Conservation (phyloP, 2,113 vertebrate species). For the Campylorhamphus procurvoides region DNA sequence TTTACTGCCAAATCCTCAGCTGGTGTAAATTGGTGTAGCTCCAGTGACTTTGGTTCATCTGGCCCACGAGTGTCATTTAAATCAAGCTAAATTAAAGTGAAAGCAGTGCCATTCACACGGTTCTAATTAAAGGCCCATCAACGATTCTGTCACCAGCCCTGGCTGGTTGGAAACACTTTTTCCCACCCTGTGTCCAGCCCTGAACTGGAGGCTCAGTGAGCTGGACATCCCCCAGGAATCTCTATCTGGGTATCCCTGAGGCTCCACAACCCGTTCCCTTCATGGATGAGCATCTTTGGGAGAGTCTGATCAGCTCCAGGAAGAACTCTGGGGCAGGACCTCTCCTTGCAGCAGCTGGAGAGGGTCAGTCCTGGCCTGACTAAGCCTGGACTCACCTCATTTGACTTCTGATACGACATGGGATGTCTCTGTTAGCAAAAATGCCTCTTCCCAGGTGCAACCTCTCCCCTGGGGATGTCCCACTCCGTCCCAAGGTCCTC, state of each 20-base stretch:
- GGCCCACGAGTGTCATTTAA: slow-evolving; percentile 66
- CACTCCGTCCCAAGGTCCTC: background rate
- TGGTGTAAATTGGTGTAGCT: slow-evolving; percentile 52
- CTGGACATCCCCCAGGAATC: rapidly evolving
- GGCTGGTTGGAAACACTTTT: background rate
- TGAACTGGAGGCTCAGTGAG: rapidly evolving
- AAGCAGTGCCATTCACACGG: slow-evolving; percentile 26
- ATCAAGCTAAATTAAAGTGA: slow-evolving; percentile 75
- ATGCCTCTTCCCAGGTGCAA: background rate
- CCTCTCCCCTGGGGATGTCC: background rate
- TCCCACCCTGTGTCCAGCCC: background rate
- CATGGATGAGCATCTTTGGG: background rate
- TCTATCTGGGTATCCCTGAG: background rate
- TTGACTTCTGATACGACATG: rapidly evolving
- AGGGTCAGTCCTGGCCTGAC: background rate
- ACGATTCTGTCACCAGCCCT: background rate
- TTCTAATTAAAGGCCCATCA: slow-evolving; percentile 56
- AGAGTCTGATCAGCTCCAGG: background rate
- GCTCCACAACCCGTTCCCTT: rapidly evolving
- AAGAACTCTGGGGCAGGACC: background rate
- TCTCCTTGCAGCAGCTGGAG: background rate
- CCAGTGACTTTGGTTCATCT: slow-evolving; percentile 50
- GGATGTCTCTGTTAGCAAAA: background rate
- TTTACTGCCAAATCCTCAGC: slow-evolving; percentile 50
- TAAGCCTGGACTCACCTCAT: background rate